Evolutionary conservation across 2,113 vertebrate genomes (phyloP), one percentile per base, ranked within the genome.

Genomic region (Orycteropus afer): DNA sequence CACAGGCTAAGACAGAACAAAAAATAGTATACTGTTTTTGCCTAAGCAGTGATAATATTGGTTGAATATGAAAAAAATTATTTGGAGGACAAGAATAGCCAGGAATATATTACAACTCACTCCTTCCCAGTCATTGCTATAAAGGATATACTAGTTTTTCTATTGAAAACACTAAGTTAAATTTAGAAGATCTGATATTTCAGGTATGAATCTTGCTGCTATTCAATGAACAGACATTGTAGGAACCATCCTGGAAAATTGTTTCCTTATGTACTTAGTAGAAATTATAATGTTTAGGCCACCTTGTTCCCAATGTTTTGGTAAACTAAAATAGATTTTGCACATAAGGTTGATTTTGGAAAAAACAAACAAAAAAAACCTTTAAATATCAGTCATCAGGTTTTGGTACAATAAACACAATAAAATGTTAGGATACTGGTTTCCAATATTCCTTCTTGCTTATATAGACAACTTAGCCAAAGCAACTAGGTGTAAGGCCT

Each of bases 1-100:
- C 45, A 61, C 4, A 81, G 53, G 81, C 55, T 77, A 92, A 88
- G 61, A 87, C 29, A 91, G 63, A 96, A 92, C n/a, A n/a, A n/a
- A n/a, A n/a, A n/a, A n/a, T n/a, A n/a, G 2, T 15, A 40, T 51
- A n/a, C 61, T 87, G 25, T 63, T 73, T 94, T 86, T 89, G 74
- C 59, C 40, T 76, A 11, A 53, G 29, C 14, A 73, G 45, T 90
- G 37, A 42, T 90, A 89, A 87, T 37, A 5, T 61, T 45, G 32
- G 11, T 6, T 57, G 23, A 78, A 55, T 74, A 84, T 73, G 18
- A 90, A 92, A 90, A 92, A 90, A 86, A 85, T 45, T 51, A 90
- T 51, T 23, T 81, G 40, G 49, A 86, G 45, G 45, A 80, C 3
- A n/a, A 85, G 27, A 78, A 57, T 57, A 55, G 2, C 25, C 27